Conservation (phyloP, 2,888 invertebrate genomes). For the Protophormia terraenovae region DNA sequence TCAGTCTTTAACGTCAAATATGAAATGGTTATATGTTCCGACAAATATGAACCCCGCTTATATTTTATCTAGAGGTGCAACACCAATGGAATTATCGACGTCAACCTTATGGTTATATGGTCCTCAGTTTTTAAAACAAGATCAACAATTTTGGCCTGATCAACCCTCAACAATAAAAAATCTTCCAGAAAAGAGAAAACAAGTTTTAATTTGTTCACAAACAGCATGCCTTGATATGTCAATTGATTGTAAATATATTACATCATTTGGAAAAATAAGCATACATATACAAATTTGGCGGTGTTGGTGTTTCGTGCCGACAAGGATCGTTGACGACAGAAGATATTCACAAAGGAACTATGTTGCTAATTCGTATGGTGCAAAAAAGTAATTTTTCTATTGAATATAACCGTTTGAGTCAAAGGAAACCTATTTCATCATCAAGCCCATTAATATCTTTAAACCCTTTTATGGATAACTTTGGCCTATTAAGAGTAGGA, state of each 20-base stretch:
- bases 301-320: too few species aligned
- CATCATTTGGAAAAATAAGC: slow-evolving; percentile 14
- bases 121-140: not conserved
- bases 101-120: slow-evolving; percentile 38
- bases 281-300: too few species aligned
- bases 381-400: not conserved
- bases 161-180: not conserved
- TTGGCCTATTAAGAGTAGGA: slow-evolving; percentile 8
- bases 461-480: slow-evolving; percentile 1
- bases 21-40: slow-evolving; percentile 40
- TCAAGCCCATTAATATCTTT: not conserved
- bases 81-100: slow-evolving; percentile 1
- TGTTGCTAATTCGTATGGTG: slow-evolving; percentile 3
- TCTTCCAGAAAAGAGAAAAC: slow-evolving; percentile 37
- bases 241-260: slow-evolving; percentile 32
- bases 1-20: slow-evolving; percentile 25
- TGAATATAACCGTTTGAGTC: not conserved
- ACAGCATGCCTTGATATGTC: not conserved
- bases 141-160: slow-evolving; percentile 18
- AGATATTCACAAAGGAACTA: not conserved
- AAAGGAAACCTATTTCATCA: not conserved
- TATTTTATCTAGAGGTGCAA: slow-evolving; percentile 44
- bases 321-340: too few species aligned
- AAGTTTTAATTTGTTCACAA: slow-evolving; percentile 14
- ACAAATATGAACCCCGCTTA: slow-evolving; percentile 44